Conservation (phyloP, 2,888 invertebrate genomes). For the Crocallis elinguaria region DNA sequence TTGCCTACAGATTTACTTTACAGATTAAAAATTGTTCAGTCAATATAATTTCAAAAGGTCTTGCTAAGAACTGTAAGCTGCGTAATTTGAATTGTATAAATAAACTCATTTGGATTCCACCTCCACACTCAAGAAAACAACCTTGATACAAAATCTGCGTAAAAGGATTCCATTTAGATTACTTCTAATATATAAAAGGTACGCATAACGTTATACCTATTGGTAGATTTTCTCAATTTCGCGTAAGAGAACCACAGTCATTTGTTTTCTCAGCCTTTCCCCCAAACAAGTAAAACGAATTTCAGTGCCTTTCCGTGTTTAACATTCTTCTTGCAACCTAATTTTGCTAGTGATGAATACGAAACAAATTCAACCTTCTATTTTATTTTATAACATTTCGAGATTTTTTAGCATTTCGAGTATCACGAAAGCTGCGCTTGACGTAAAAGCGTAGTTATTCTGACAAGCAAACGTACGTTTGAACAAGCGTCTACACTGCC, state of each 20-base stretch:
- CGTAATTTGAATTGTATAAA: too few relatives aligned
- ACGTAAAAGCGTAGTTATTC: too few relatives aligned
- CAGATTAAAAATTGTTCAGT: too few relatives aligned
- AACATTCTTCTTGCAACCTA: slow-evolving; percentile 59
- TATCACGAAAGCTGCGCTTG: too few relatives aligned
- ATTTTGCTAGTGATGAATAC: slow-evolving; percentile 51
- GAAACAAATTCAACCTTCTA: slow-evolving; percentile 48
- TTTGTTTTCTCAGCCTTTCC: slow-evolving; percentile 58
- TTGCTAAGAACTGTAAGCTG: too few relatives aligned
- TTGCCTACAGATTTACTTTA: too few relatives aligned
- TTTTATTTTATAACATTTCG: slow-evolving; percentile 43
- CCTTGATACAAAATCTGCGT: neutral
- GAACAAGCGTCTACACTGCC: too few relatives aligned
- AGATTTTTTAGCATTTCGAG: too few relatives aligned
- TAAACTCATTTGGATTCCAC: too few relatives aligned
- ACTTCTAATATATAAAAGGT: slow-evolving; percentile 3
- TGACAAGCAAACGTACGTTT: too few relatives aligned
- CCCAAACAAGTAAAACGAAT: slow-evolving; percentile 67
- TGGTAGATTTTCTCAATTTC: slow-evolving; percentile 59
- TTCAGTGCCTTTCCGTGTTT: slow-evolving; percentile 59
- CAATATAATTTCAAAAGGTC: too few relatives aligned
- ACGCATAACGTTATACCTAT: slow-evolving; percentile 30
- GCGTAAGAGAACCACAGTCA: slow-evolving; percentile 67
- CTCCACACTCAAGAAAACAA: neutral
- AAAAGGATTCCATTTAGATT: neutral